Evolutionary conservation across 1,140 invertebrate genomes (phyloP).

Genomic region (Tachypleus tridentatus): DNA sequence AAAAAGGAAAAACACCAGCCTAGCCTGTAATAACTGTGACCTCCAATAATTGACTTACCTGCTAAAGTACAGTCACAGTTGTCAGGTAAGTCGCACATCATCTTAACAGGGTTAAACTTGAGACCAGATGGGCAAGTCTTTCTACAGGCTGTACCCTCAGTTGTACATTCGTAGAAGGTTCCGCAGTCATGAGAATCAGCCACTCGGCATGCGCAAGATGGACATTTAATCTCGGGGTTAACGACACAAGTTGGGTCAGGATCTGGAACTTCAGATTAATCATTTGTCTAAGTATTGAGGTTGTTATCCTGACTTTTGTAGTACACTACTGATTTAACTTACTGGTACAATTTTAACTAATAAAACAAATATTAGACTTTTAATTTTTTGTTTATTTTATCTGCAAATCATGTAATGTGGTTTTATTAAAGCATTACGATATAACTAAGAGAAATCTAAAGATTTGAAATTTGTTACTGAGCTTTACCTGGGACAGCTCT

Average conservation of each 20-base stretch:
- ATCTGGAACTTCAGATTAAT: not conserved
- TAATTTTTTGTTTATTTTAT: not conserved
- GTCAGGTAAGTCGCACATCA: constrained; percentile 8
- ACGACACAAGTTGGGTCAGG: not conserved
- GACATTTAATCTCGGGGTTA: not conserved
- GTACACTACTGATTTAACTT: not conserved
- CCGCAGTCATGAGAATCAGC: constrained; percentile 2
- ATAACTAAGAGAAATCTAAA: too few relatives aligned
- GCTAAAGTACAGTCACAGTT: constrained; percentile 2
- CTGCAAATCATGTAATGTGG: too few relatives aligned
- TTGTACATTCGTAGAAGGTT: constrained; percentile 6
- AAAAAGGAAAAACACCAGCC: too few relatives aligned
- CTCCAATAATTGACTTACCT: too few relatives aligned
- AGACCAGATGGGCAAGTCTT: constrained; percentile 8
- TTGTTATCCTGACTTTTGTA: not conserved
- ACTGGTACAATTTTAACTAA: not conserved
- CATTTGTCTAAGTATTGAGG: not conserved
- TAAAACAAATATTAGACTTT: constrained; percentile 1
- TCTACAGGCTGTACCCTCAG: constrained; percentile 7
- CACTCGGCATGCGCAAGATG: not conserved
- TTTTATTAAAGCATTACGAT: too few relatives aligned
- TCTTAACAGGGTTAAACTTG: not conserved
- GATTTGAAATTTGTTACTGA: too few relatives aligned
- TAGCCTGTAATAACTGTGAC: too few relatives aligned
- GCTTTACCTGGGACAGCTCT: not conserved